A percentile compares a stretch with the other conserved stretches of the same genome.
Evolutionary conservation across 2,113 vertebrate genomes (phyloP).

Genomic region (Catagonus wagneri): DNA sequence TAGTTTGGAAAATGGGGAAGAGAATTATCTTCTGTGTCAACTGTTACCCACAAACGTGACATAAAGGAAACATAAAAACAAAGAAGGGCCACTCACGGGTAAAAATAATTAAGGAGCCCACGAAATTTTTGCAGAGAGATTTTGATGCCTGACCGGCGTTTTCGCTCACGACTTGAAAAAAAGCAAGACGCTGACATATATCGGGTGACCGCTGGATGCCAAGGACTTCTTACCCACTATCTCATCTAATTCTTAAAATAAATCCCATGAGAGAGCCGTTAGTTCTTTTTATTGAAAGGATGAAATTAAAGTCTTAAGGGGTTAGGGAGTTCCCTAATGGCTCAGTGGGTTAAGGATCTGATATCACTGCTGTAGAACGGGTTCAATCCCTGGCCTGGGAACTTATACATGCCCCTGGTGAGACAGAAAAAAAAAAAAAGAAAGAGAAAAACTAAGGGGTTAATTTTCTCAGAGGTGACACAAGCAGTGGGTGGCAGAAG

Average conservation of each 20-base stretch:
- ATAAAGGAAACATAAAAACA: not conserved
- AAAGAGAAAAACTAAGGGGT: not conserved
- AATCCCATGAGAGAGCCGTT: not conserved
- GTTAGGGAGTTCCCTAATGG: too few species aligned
- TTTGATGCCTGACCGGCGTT: not conserved
- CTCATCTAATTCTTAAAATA: slow-evolving; percentile 1
- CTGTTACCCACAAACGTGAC: not conserved
- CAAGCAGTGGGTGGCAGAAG: not conserved
- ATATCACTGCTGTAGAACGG: too few species aligned
- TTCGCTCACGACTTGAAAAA: too few species aligned
- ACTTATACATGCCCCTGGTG: too few species aligned
- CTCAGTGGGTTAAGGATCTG: too few species aligned
- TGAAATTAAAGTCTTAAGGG: not conserved
- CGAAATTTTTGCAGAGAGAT: not conserved
- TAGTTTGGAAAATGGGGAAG: not conserved
- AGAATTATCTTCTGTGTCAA: not conserved
- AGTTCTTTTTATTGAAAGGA: not conserved
- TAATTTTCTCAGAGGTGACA: not conserved
- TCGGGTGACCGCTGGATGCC: not conserved
- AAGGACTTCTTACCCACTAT: not conserved
- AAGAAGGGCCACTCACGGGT: not conserved
- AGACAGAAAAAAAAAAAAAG: too few species aligned
- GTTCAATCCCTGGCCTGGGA: too few species aligned
- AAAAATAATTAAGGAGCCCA: not conserved
- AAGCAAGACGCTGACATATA: not conserved